Evolutionary conservation across 2,888 invertebrate species (phyloP).

Genomic region (Plutella xylostella): DNA sequence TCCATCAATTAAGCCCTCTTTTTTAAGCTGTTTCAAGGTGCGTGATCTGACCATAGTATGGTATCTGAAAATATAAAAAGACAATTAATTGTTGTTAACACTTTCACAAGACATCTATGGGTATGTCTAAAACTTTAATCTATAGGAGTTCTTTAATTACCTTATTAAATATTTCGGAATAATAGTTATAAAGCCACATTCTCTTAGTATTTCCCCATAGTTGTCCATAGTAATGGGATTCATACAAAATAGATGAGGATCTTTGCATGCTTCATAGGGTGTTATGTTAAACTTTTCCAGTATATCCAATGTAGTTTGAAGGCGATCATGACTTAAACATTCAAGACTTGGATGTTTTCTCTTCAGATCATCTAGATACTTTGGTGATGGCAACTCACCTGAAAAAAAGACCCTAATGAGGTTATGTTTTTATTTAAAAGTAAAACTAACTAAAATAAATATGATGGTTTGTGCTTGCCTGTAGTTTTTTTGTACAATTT

Average conservation of each 20-base stretch:
- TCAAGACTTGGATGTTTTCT: constrained; percentile 46
- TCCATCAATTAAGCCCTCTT: constrained; percentile 34
- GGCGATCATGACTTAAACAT: constrained; percentile 31
- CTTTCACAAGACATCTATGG: neutral
- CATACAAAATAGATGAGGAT: constrained; percentile 69
- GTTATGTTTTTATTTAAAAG: neutral
- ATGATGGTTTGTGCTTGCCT: constrained; percentile 26
- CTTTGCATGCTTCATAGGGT: constrained; percentile 58
- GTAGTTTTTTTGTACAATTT: constrained; percentile 43
- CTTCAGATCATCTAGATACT: constrained; percentile 28
- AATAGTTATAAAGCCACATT: constrained; percentile 68
- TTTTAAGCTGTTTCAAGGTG: constrained; percentile 43
- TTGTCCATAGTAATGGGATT: constrained; percentile 70
- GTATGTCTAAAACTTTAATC: neutral
- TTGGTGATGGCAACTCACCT: constrained; percentile 35
- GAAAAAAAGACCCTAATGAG: constrained; percentile 8
- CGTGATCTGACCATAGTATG: constrained; percentile 46
- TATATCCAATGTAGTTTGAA: constrained; percentile 42
- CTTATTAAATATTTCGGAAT: constrained; percentile 49
- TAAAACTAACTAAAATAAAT: too few species aligned
- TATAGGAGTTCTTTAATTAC: constrained; percentile 23
- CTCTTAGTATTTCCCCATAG: constrained; percentile 70
- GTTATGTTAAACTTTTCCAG: constrained; percentile 54
- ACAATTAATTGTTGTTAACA: neutral
- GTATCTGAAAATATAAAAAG: constrained; percentile 32